Evolutionary conservation across 2,113 vertebrate genomes (phyloP).

Genomic region (Phyllopteryx taeniolatus): DNA sequence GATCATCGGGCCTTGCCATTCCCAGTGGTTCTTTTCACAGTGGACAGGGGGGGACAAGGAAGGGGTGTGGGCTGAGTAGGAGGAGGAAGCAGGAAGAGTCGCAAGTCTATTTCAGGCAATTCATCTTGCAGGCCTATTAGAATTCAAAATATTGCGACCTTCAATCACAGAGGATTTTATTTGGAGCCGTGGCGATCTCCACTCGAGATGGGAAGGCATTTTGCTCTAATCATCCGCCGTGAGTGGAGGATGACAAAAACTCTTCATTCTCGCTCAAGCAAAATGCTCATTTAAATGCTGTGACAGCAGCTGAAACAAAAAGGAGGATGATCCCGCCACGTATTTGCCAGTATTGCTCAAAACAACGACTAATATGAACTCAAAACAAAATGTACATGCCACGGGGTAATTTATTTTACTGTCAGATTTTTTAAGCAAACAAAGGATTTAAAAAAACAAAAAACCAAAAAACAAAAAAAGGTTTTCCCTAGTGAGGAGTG

Average conservation of each 20-base stretch:
- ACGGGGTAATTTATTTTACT: slow-evolving; percentile 3
- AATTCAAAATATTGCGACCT: slow-evolving; percentile 99
- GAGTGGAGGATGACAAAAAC: slow-evolving; percentile 99
- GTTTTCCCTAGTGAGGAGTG: not conserved
- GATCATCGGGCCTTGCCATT: slow-evolving; percentile 99
- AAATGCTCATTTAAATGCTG: slow-evolving; percentile 99
- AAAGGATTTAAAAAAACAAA: not conserved
- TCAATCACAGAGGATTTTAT: slow-evolving; percentile 99
- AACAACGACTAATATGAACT: slow-evolving; percentile 55
- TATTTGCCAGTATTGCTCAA: slow-evolving; percentile 41
- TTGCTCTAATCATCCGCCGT: slow-evolving; percentile 99
- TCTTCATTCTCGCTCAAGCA: slow-evolving; percentile 96
- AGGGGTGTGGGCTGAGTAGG: slow-evolving; percentile 57
- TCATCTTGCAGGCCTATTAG: slow-evolving; percentile 99
- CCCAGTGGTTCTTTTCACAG: slow-evolving; percentile 99
- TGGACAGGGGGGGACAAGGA: slow-evolving; percentile 91
- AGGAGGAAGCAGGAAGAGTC: slow-evolving; percentile 85
- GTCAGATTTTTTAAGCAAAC: not conserved
- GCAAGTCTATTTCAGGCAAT: slow-evolving; percentile 99
- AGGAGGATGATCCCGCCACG: slow-evolving; percentile 73
- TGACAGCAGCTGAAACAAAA: slow-evolving; percentile 92
- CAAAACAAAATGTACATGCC: slow-evolving; percentile 21
- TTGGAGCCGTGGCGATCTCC: slow-evolving; percentile 98
- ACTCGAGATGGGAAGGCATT: slow-evolving; percentile 99
- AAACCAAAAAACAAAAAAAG: not conserved